Base-by-base conservation (phyloP, 2,113 vertebrate genomes). In the Ptychochromis oligacanthus region DNA sequence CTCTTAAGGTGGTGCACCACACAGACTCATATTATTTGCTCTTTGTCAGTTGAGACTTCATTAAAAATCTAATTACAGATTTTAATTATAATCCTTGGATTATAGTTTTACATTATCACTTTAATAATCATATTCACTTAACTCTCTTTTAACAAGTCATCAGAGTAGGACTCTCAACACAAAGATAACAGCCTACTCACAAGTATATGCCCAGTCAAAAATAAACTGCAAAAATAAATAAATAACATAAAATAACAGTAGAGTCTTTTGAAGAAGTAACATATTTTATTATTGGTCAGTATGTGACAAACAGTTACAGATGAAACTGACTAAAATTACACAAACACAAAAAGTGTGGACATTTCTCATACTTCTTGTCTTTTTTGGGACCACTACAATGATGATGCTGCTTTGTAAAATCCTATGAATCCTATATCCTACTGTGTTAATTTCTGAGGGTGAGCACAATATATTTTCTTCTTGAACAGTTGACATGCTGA, bases 1-100 rank as follows among this genome's bases (percentile, higher is more conserved):
- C 91, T 89, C 75, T 64, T 87, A 86, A 90, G 82, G 80, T 88
- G 88, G 58, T 80, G 89, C 77, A 81, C 81, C 85, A 88, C 75
- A 91, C 77, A 90, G 83, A 87, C 91, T 94, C 87, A 81, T 88
- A 91, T 94, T 92, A 94, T 95, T 94, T 92, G 92, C 86, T 93
- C 89, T 87, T 90, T 93, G 91, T 94, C 92, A 91, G 88, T 83
- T 67, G 90, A 91, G 90, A 82, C 89, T 94, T 93, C 79, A 93
- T 95, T 94, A 90, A 83, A 93, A 93, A 91, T 26, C 72, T 92
- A 95, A 95, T 95, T 95, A 95, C 79, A 67, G 78, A 89, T 92
- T 95, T 95, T 95, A 95, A 95, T 95, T 93, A 93, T 83, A 94
- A 90, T 89, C 89, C 55, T 91, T 90, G 89, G 88, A 91, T 92